phyloP scores from a whole-genome alignment of 1,140 invertebrate genomes.

The Leptinotarsa texana region DNA sequence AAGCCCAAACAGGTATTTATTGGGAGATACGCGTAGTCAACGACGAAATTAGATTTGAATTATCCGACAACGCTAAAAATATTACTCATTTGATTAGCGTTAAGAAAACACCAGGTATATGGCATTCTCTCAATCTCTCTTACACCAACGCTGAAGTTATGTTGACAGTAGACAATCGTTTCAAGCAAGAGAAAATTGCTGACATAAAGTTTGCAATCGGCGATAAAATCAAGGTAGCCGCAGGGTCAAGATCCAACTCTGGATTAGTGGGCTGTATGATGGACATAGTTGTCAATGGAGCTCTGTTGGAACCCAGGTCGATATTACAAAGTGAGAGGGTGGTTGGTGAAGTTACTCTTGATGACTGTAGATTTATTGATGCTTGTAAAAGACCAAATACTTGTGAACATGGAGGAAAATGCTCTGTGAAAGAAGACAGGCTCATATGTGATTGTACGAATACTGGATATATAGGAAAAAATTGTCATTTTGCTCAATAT shows the following conservation, averaged over 20 bases:
- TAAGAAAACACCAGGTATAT: conserved; percentile 76
- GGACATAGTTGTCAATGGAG: conserved; percentile 81
- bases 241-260: conserved; percentile 67
- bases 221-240: conserved; percentile 72
- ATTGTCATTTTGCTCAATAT: conserved; percentile 90
- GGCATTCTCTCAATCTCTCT: conserved; percentile 77
- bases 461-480: conserved; percentile 86
- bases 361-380: conserved; percentile 89
- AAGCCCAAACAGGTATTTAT: conserved; percentile 72
- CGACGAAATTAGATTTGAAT: conserved; percentile 80
- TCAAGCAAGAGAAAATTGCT: conserved; percentile 61
- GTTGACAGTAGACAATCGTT: conserved; percentile 74
- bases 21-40: conserved; percentile 87
- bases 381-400: conserved; percentile 86
- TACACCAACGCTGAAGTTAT: conserved; percentile 75
- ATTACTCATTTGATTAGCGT: conserved; percentile 76
- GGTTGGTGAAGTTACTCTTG: conserved; percentile 84
- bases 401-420: conserved; percentile 89
- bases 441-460: conserved; percentile 87
- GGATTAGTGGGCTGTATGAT: conserved; percentile 90
- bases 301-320: conserved; percentile 72
- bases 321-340: conserved; percentile 80
- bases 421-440: conserved; percentile 83
- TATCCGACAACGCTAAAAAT: conserved; percentile 72
- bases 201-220: conserved; percentile 60